Evolutionary conservation across 2,113 vertebrate genomes (phyloP).

Genomic region (Poicephalus meyeri): DNA sequence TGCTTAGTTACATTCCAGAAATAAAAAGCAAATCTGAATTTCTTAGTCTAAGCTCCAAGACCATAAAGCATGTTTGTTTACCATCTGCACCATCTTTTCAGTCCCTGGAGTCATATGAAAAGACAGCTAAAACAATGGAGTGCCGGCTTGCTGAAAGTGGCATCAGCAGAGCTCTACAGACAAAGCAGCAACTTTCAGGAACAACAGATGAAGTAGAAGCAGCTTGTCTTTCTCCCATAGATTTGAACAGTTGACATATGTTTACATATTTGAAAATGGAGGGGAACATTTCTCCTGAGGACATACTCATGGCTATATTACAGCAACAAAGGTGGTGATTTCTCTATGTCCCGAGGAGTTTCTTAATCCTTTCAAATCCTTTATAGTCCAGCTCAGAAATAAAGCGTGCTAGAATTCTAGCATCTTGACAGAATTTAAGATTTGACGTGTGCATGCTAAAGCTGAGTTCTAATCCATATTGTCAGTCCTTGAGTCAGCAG

Average conservation of each 20-base stretch:
- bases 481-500: neutral
- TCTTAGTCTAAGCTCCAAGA: constrained; percentile 5
- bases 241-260: neutral
- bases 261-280: constrained; percentile 4
- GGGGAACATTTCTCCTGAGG: neutral
- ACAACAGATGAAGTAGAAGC: neutral
- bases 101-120: constrained; percentile 36
- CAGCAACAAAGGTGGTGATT: neutral
- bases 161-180: constrained; percentile 8
- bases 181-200: neutral
- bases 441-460: neutral
- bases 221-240: neutral
- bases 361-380: neutral
- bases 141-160: constrained; percentile 12
- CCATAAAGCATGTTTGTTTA: constrained; percentile 36
- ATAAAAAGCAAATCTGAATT: constrained; percentile 44
- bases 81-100: constrained; percentile 31
- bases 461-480: neutral
- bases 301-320: neutral
- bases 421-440: neutral
- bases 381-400: neutral
- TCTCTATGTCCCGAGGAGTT: neutral
- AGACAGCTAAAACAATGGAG: neutral
- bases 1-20: constrained; percentile 7
- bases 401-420: neutral